Evolutionary conservation across 2,888 invertebrate genomes (phyloP).

Genomic region (Brachynemurus nebulosus): DNA sequence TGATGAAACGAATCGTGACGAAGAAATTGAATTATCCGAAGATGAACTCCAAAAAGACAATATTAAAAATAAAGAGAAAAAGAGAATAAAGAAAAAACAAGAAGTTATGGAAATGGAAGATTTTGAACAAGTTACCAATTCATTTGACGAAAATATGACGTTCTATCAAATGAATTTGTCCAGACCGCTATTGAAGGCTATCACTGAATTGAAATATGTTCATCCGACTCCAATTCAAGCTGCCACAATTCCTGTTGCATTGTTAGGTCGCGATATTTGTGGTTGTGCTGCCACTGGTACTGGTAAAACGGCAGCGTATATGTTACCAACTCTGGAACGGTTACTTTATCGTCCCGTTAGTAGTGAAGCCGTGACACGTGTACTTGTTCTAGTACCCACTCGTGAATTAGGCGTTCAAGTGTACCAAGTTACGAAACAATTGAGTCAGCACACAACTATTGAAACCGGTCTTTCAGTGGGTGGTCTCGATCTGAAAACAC

Average conservation of each 20-base stretch:
- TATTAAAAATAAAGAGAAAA: conserved; percentile 50
- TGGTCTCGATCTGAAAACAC: conserved; percentile 64
- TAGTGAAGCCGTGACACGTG: conserved; percentile 53
- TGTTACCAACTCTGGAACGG: conserved; percentile 92
- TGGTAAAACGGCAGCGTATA: conserved; percentile 97
- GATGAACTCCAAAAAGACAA: conserved; percentile 63
- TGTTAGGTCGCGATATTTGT: conserved; percentile 83
- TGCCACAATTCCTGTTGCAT: conserved; percentile 85
- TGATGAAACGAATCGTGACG: conserved; percentile 31
- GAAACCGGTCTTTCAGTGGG: conserved; percentile 77
- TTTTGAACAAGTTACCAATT: conserved; percentile 52
- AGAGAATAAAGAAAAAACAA: conserved; percentile 26
- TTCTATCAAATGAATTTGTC: conserved; percentile 96
- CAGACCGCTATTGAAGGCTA: conserved; percentile 81
- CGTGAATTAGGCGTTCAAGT: conserved; percentile 97
- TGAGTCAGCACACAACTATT: conserved; percentile 74
- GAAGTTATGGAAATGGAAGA: conserved; percentile 35
- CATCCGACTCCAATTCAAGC: conserved; percentile 96
- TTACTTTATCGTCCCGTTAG: conserved; percentile 72
- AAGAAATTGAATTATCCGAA: conserved; percentile 55
- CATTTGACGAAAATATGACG: conserved; percentile 46
- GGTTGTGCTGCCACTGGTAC: conserved; percentile 98
- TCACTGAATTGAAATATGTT: conserved; percentile 74
- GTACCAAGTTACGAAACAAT: conserved; percentile 82
- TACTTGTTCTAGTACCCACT: conserved; percentile 90